Conservation (phyloP, 1,140 invertebrate species). For the Sinonovacula constricta region DNA sequence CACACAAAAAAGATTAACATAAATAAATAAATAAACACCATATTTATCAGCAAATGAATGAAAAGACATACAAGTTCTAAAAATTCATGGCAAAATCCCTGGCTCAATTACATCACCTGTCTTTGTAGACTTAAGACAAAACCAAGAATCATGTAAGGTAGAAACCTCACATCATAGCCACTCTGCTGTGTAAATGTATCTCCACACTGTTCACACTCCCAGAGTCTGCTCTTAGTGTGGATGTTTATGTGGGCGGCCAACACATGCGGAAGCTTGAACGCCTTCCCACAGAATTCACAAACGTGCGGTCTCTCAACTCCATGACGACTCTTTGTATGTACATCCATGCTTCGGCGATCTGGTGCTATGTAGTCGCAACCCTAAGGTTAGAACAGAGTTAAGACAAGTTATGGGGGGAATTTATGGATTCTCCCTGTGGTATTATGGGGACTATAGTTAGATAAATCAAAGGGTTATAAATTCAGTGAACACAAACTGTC, state of each 20-base stretch:
- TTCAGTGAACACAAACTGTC: no score
- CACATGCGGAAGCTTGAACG: slow-evolving; percentile 37
- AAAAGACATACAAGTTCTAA: no score
- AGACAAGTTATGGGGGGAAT: neutral
- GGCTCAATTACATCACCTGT: no score
- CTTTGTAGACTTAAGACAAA: no score
- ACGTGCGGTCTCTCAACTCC: slow-evolving; percentile 27
- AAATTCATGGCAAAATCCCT: no score
- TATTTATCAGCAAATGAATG: no score
- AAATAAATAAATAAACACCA: no score
- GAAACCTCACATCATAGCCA: slow-evolving; percentile 41
- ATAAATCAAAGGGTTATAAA: no score
- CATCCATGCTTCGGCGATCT: slow-evolving; percentile 37
- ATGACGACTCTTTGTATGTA: slow-evolving; percentile 50
- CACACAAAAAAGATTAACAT: no score
- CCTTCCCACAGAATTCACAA: slow-evolving; percentile 52
- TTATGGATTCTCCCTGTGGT: neutral
- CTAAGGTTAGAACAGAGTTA: no score
- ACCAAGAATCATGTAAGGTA: no score
- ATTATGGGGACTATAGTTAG: no score
- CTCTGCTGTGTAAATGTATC: slow-evolving; percentile 44
- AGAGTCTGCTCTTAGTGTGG: slow-evolving; percentile 26
- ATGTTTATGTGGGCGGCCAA: slow-evolving; percentile 41
- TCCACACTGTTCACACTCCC: slow-evolving; percentile 35
- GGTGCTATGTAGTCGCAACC: slow-evolving; percentile 50